Evolutionary conservation across 2,113 vertebrate species (phyloP).

Genomic region (Sinocyclocheilus anshuiensis): DNA sequence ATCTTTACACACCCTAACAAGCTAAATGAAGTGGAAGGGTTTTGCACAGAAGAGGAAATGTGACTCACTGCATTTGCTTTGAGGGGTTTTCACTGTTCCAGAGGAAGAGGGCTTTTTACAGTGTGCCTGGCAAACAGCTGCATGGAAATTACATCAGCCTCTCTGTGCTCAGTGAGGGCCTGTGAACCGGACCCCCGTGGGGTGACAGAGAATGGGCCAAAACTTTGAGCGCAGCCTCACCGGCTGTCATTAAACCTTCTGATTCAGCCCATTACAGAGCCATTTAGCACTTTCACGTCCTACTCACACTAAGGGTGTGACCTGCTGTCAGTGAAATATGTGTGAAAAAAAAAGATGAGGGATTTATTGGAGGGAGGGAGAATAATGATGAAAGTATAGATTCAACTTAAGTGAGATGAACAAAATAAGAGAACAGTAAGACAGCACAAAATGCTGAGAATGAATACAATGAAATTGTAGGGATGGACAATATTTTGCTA

Average conservation of each 20-base stretch:
- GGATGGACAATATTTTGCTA: not conserved
- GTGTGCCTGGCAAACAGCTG: slow-evolving; percentile 4
- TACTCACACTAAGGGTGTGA: not conserved
- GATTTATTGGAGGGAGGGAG: not conserved
- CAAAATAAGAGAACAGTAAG: too few species aligned
- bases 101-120: slow-evolving; percentile 43
- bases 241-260: slow-evolving; percentile 29
- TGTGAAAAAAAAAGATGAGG: not conserved
- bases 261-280: slow-evolving; percentile 9
- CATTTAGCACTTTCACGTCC: slow-evolving; percentile 17
- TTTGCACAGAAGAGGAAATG: slow-evolving; percentile 42
- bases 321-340: slow-evolving; percentile 8
- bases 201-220: slow-evolving; percentile 14
- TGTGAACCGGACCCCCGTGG: slow-evolving; percentile 40
- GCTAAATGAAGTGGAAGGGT: slow-evolving; percentile 50
- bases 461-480: not conserved
- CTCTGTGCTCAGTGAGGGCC: slow-evolving; percentile 29
- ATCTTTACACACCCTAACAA: slow-evolving; percentile 1
- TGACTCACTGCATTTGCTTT: slow-evolving; percentile 41
- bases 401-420: not conserved
- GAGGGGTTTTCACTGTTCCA: slow-evolving; percentile 30
- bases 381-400: not conserved
- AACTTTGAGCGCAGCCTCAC: slow-evolving; percentile 13
- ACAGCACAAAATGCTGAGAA: not conserved
- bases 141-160: slow-evolving; percentile 49